A percentile compares a stretch with the other conserved stretches of the same genome.
Evolutionary conservation across 2,797 vertebrate species (phyloP).

Genomic region (Danio aesculapii): DNA sequence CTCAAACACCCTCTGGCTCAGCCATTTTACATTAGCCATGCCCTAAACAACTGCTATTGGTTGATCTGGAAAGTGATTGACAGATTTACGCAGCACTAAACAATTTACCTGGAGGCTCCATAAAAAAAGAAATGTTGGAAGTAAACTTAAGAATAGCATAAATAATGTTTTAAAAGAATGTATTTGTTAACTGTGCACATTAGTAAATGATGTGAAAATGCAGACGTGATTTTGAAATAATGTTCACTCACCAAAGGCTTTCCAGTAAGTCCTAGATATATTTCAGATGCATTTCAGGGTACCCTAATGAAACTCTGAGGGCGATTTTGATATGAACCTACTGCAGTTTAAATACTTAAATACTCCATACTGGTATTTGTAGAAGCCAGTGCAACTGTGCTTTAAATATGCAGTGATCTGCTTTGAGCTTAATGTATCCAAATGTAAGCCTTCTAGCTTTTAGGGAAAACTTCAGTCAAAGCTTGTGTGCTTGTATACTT

Average conservation of each 20-base stretch:
- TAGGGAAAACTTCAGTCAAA: neutral
- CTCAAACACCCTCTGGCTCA: no score
- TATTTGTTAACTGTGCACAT: neutral
- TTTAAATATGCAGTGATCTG: slow-evolving; percentile 17
- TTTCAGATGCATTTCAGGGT: neutral
- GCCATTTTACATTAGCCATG: no score
- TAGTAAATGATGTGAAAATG: neutral
- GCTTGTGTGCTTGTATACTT: neutral
- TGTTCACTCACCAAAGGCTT: neutral
- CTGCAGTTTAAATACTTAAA: neutral
- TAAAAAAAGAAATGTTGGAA: no score
- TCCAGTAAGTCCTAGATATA: neutral
- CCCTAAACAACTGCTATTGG: no score
- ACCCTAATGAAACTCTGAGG: neutral
- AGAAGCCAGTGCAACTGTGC: neutral
- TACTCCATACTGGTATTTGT: neutral
- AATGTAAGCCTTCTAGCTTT: slow-evolving; percentile 14
- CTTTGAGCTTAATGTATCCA: slow-evolving; percentile 12
- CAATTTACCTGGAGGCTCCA: no score
- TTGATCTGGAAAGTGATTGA: no score
- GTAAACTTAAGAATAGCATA: neutral
- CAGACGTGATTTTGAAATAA: neutral
- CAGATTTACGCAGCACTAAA: no score
- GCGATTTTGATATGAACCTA: neutral
- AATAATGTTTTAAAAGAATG: neutral